Evolutionary conservation across 2,797 vertebrate genomes (phyloP), one percentile per base, ranked within the genome.

Genomic region (Crenuchus spilurus): DNA sequence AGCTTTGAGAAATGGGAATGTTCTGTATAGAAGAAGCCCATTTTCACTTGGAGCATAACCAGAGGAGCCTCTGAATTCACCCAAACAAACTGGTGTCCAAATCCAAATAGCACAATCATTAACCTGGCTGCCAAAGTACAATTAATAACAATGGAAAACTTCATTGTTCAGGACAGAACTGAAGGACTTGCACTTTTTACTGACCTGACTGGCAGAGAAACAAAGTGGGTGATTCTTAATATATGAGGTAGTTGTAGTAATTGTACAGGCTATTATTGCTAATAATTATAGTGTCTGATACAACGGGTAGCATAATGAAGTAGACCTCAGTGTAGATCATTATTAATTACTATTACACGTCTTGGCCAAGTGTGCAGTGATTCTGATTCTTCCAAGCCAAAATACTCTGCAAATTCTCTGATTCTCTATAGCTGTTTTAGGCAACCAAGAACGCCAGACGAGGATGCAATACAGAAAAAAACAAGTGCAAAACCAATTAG

Each of bases 211-310:
- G 57, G 58, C 10, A 13, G 20, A 14, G 35, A 9, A 62, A 62
- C 58, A 62, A 26, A 22, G 14, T n/a, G 22, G 11, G 6, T 8
- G 18, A 46, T 46, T 44, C 37, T 28, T 7, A 46, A 14, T 5
- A 35, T 20, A 22, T 14, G 30, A 66, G n/a, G 18, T 35, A 48
- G 61, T n/a, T 10, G 16, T 30, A 46, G 28, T n/a, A 6, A 20
- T 28, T 18, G 22, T 11, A 31, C 24, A 18, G 42, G 61, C 18
- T 35, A n/a, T 60, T 18, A 37, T 9, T 42, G 35, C 48, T 28
- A 26, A 39, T 33, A 54, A 68, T 54, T 68, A 39, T 8, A 24
- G 13, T 54, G 31, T 39, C 31, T 68, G 65, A 54, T 52, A 39
- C 65, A 62, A 33, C 30, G 20, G 65, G 30, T 37, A 54, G 39